Evolutionary conservation across 2,888 invertebrate species (phyloP).

Genomic region (Anticlea derivata): DNA sequence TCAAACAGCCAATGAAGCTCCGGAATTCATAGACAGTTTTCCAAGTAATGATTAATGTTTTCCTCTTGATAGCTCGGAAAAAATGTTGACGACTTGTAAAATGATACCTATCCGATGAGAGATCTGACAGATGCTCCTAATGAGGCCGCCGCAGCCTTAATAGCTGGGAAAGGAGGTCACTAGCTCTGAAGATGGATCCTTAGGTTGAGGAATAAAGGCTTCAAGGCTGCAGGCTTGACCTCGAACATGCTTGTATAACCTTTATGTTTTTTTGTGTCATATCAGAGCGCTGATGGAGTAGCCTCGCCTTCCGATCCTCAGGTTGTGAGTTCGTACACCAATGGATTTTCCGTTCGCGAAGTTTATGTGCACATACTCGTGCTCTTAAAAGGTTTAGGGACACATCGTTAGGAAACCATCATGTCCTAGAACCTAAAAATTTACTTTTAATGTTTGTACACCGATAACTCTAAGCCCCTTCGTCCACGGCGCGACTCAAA

Average conservation of each 20-base stretch:
- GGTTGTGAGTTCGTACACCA: too few species aligned
- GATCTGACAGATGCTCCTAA: conserved; percentile 38
- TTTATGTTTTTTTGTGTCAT: too few species aligned
- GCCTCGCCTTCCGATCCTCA: too few species aligned
- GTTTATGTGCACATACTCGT: too few species aligned
- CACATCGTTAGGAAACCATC: too few species aligned
- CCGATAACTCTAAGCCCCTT: too few species aligned
- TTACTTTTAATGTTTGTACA: too few species aligned
- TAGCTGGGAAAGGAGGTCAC: conserved; percentile 32
- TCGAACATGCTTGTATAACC: conserved; percentile 12
- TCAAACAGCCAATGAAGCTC: background rate
- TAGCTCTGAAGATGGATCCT: conserved; percentile 24
- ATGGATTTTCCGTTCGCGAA: too few species aligned
- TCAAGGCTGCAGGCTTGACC: conserved; percentile 1
- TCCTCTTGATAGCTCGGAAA: conserved; percentile 17
- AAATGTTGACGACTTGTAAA: conserved; percentile 19
- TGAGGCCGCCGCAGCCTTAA: conserved; percentile 33
- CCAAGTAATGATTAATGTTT: conserved; percentile 22
- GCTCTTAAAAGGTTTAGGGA: too few species aligned
- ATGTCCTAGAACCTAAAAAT: too few species aligned
- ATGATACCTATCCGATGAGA: conserved; percentile 26
- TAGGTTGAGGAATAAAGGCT: conserved; percentile 29
- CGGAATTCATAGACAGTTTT: conserved; percentile 7
- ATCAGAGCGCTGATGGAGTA: too few species aligned
- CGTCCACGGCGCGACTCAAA: too few species aligned